Base-by-base conservation (phyloP, 2,797 vertebrate species). In the Gobionotothen gibberifrons region DNA sequence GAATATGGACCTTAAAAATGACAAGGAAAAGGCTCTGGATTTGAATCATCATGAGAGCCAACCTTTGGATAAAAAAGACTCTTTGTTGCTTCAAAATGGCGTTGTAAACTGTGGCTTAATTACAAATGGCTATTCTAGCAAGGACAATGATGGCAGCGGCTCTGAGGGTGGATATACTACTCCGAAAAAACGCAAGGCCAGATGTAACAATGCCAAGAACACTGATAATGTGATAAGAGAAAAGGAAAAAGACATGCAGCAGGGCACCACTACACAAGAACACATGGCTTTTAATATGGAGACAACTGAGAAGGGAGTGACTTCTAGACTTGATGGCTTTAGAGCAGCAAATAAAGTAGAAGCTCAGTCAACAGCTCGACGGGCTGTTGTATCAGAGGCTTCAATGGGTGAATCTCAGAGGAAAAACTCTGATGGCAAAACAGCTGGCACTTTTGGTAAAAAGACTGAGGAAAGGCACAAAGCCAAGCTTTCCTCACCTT, bases 91-190 rank as follows among this genome's bases (percentile, higher is more conserved):
- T 90, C 96, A 96, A 66, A 99, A 99, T 39, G 98, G 98, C 7
- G 84, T 98, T 68, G 90, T 97, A 67, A 94, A 96, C 89, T 95
- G 96, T 80, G 90, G 93, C 88, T 94, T 95, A 61, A 95, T 99
- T 85, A 96, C 95, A n/a, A 99, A 99, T 89, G 98, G 98, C 90
- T 99, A 96, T 69, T 92, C 96, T 60, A 89, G 96, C 88, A 98
- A 95, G 91, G 98, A 99, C 81, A 97, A 98, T 44, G 98, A 99
- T 80, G 97, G 97, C 59, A 99, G 97, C 8, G 96, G 97, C 74
- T 99, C 97, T 0, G 98, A 99, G 90, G 97, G 96, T 69, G 97
- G 98, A 88, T 99, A 98, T 87, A 97, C 97, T 72, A 98, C 97
- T 0, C 97, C 97, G 11, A 99, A 98, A 84, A 99, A 98, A 90